Evolutionary conservation across 92 coral and sea anemone genomes (phyloP).

Genomic region (Epizoanthus illoricatus): DNA sequence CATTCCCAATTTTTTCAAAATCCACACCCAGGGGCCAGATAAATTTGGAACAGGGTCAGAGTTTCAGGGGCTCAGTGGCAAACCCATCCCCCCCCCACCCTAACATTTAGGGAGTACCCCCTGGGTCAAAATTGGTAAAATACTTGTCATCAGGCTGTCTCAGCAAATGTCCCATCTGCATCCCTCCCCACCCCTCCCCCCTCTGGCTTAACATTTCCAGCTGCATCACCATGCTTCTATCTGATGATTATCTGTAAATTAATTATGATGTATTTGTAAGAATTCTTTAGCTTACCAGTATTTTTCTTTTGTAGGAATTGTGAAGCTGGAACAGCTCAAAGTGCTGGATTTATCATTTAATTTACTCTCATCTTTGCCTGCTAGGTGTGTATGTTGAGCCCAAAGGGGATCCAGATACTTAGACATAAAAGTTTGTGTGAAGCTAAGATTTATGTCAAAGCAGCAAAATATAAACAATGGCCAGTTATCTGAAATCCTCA

Average conservation of each 20-base stretch:
- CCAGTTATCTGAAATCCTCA: too few relatives aligned
- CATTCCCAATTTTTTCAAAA: neutral
- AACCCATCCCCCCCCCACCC: too few relatives aligned
- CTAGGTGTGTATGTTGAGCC: conserved; percentile 51
- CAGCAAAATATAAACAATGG: too few relatives aligned
- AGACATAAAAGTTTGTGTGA: neutral
- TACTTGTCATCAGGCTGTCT: neutral
- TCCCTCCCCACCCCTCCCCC: too few relatives aligned
- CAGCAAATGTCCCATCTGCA: neutral
- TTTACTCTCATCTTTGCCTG: conserved; percentile 69
- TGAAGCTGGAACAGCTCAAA: conserved; percentile 56
- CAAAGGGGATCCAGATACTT: neutral
- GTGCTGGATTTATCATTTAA: conserved; percentile 83
- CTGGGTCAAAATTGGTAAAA: neutral
- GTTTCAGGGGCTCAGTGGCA: too few relatives aligned
- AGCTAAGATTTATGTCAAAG: neutral
- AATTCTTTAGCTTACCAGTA: neutral
- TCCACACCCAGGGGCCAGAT: too few relatives aligned
- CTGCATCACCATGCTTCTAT: neutral
- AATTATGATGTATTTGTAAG: neutral
- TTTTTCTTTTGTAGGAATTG: conserved; percentile 56
- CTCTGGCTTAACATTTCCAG: too few relatives aligned
- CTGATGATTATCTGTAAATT: neutral
- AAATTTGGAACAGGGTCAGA: too few relatives aligned
- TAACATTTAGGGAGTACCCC: too few relatives aligned